A percentile compares a stretch with the other conserved stretches of the same genome.
phyloP scores from a whole-genome alignment of 64 coral and sea anemone genomes.

The Porites australiensis region DNA sequence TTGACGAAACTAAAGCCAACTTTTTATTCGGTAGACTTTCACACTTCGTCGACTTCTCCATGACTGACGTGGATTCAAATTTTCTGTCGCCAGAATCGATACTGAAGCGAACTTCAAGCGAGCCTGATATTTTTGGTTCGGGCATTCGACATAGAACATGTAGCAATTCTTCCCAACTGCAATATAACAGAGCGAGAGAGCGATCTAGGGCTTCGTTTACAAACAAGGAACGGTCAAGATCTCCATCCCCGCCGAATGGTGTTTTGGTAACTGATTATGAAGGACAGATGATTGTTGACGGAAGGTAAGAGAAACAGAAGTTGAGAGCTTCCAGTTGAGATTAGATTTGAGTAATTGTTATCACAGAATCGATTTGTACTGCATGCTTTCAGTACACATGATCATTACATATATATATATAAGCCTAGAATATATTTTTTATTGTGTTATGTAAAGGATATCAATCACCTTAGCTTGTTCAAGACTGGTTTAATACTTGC shows the following conservation, averaged over 20 bases:
- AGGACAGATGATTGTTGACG: constrained; percentile 3
- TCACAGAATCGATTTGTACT: not conserved
- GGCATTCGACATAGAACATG: constrained; percentile 53
- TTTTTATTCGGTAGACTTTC: not conserved
- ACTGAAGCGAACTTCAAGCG: constrained; percentile 50
- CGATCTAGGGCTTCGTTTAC: constrained; percentile 4
- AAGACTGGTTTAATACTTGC: not conserved
- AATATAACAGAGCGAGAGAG: constrained; percentile 27
- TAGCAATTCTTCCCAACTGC: constrained; percentile 57
- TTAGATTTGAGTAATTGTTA: not conserved
- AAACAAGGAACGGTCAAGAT: constrained; percentile 10
- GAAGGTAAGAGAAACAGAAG: not conserved
- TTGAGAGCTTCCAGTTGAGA: not conserved
- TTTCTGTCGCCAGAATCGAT: constrained; percentile 16
- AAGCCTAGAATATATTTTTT: too few species aligned
- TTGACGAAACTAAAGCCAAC: not conserved
- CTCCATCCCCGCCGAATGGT: not conserved
- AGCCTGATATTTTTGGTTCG: constrained; percentile 56
- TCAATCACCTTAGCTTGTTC: not conserved
- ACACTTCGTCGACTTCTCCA: not conserved
- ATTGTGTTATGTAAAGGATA: too few species aligned
- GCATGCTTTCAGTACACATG: not conserved
- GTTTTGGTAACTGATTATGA: not conserved
- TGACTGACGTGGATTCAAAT: constrained; percentile 43
- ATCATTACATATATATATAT: not conserved